Percentiles rank a stretch among this genome's conserved stretches.
Conservation (phyloP, 23 tunicate genomes). For the Halocynthia aurantium region DNA sequence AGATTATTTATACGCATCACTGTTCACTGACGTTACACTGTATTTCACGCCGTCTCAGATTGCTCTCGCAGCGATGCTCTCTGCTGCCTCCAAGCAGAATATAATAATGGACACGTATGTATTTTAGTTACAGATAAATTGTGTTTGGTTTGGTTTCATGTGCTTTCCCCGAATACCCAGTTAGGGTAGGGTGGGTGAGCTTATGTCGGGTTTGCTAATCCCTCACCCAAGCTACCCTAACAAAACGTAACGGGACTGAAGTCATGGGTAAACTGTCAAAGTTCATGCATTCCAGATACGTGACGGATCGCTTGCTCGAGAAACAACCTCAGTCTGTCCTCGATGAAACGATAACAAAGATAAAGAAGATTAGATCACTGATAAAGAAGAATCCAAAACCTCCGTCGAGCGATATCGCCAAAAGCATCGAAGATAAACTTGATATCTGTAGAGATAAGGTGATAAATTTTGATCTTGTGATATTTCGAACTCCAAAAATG, state of each 20-base stretch:
- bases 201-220: too few species aligned
- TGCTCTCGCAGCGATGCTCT: slow-evolving; percentile 85
- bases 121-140: too few species aligned
- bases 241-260: too few species aligned
- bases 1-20: slow-evolving; percentile 45
- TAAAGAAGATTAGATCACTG: slow-evolving; percentile 55
- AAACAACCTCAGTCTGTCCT: slow-evolving; percentile 48
- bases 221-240: too few species aligned
- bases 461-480: too few species aligned
- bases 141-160: too few species aligned
- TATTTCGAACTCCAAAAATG: too few species aligned
- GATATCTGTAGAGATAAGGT: slow-evolving; percentile 55
- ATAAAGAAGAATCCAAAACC: slow-evolving; percentile 16
- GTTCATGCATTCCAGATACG: slow-evolving; percentile 30
- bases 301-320: slow-evolving; percentile 48
- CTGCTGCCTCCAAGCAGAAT: slow-evolving; percentile 54
- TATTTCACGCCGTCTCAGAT: slow-evolving; percentile 75
- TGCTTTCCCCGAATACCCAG: too few species aligned
- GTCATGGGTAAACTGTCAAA: too few species aligned
- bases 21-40: slow-evolving; percentile 68
- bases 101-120: slow-evolving; percentile 58
- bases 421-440: slow-evolving; percentile 30
- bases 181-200: too few species aligned
- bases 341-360: slow-evolving; percentile 46
- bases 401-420: background rate